Conservation (phyloP, 1,140 invertebrate species). For the Cydia pomonella region DNA sequence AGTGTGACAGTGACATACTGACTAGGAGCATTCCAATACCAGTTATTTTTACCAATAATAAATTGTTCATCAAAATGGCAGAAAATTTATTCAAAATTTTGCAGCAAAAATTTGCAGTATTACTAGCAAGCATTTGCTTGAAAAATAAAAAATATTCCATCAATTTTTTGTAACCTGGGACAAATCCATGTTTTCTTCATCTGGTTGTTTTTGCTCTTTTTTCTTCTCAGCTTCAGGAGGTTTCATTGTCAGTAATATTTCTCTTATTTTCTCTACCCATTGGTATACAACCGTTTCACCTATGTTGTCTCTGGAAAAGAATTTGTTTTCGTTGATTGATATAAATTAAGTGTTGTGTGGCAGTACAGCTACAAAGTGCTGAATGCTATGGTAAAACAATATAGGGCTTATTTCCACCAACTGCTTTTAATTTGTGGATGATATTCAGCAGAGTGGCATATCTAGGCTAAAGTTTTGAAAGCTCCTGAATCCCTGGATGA, state of each 20-base stretch:
- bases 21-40: not conserved
- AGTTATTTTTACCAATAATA: not conserved
- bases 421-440: too few relatives aligned
- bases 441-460: too few relatives aligned
- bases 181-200: conserved; percentile 54
- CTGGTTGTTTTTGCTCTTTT: conserved; percentile 36
- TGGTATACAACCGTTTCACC: conserved; percentile 88
- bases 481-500: too few relatives aligned
- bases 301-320: conserved; percentile 83
- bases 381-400: not conserved
- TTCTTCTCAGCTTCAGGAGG: conserved; percentile 48
- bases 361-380: not conserved
- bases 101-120: too few relatives aligned
- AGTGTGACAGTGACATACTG: not conserved
- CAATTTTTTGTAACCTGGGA: too few relatives aligned
- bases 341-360: not conserved
- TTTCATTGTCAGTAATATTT: conserved; percentile 80
- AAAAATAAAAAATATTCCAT: too few relatives aligned
- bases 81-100: too few relatives aligned
- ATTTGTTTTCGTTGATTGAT: not conserved
- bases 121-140: too few relatives aligned
- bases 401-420: too few relatives aligned
- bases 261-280: conserved; percentile 88
- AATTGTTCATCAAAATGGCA: too few relatives aligned
- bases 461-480: too few relatives aligned